Evolutionary conservation across 2,888 invertebrate species (phyloP), one percentile per base, ranked within the genome.

Genomic region (Caenorhabditis sp.): DNA sequence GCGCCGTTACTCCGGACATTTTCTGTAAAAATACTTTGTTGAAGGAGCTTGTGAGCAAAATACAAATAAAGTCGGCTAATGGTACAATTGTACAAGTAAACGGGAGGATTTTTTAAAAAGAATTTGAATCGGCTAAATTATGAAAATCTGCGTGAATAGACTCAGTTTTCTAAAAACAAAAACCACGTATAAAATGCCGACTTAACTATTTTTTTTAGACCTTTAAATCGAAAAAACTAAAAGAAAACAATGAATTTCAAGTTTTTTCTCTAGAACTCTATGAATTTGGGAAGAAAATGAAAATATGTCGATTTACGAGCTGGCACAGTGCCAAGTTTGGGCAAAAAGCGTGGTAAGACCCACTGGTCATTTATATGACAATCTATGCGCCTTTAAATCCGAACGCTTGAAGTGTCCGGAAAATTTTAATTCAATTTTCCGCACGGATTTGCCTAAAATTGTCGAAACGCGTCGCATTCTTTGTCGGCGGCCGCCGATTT

Each of bases 1-100:
- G 71, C 1, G 48, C 41, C 13, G 77, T 61, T 41, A 76, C 48
- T 27, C 76, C 76, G 41, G 71, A 65, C 76, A 76, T 76, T 52
- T 65, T 52, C 24, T 20, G 26, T 27, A 41, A 41, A 15, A 15
- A 2, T n/a, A n/a, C n/a, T n/a, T n/a, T n/a, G n/a, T n/a, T n/a
- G n/a, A n/a, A n/a, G n/a, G n/a, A 17, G 11, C 11, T 35, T 32
- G 30, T 17, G n/a, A 20, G 17, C 8, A 55, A 22, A 35, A 37
- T 55, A 6, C 2, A 17, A 55, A 35, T 15, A 32, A 24, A 55
- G 37, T 24, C 13, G 26, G 27, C 20, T 48, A n/a, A n/a, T n/a
- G n/a, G n/a, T n/a, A n/a, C n/a, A n/a, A n/a, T n/a, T n/a, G n/a
- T n/a, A n/a, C n/a, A n/a, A n/a, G n/a, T n/a, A n/a, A n/a, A n/a